Conservation (phyloP, 2,113 vertebrate genomes). For the Mystacornis crossleyi region DNA sequence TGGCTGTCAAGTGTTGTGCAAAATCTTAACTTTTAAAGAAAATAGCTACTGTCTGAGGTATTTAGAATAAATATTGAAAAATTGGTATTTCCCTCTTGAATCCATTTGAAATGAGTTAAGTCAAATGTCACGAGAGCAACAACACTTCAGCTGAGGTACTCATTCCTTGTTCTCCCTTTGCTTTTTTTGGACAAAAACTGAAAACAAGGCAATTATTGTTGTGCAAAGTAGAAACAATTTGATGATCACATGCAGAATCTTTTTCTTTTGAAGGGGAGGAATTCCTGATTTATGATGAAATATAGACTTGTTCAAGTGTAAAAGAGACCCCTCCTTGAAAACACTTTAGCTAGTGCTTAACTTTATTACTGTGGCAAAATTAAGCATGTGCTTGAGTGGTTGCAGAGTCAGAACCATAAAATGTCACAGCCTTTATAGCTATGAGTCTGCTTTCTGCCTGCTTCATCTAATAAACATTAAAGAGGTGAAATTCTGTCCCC, state of each 20-base stretch:
- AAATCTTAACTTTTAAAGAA: background rate
- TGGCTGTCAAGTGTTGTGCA: background rate
- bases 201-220: background rate
- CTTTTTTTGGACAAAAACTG: background rate
- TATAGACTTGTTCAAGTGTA: conserved; percentile 29
- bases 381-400: conserved; percentile 60
- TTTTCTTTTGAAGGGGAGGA: background rate
- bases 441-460: conserved; percentile 57
- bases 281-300: conserved; percentile 49
- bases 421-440: conserved; percentile 54
- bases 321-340: conserved; percentile 43
- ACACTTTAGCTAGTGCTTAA: conserved; percentile 47
- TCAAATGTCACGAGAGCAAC: background rate
- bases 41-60: background rate
- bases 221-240: background rate
- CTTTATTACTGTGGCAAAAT: conserved; percentile 66
- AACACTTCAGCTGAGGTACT: background rate
- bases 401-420: conserved; percentile 64
- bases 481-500: conserved; percentile 47
- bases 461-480: conserved; percentile 63
- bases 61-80: background rate
- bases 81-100: background rate
- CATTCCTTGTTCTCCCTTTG: background rate
- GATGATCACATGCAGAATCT: background rate
- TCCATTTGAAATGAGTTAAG: background rate